A percentile compares a stretch with the other conserved stretches of the same genome.
Evolutionary conservation across 1,140 invertebrate species (phyloP).

Genomic region (Dendrolimus kikuchii): DNA sequence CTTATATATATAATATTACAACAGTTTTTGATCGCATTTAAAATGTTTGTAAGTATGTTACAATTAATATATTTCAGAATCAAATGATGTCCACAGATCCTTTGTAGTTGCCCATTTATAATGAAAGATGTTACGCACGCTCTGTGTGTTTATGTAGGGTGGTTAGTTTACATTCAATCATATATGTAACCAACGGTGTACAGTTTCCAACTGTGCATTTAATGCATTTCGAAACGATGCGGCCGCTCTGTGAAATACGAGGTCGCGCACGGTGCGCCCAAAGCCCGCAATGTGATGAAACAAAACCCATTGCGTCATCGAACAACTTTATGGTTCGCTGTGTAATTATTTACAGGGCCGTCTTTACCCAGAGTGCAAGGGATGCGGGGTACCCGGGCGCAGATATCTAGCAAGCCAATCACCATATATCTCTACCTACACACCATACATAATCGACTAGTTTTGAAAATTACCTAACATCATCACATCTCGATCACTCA

Average conservation of each 20-base stretch:
- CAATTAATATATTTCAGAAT: too few species aligned
- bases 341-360: constrained; percentile 43
- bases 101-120: neutral
- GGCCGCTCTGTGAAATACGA: constrained; percentile 57
- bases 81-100: neutral
- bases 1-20: too few species aligned
- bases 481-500: too few species aligned
- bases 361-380: too few species aligned
- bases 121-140: neutral
- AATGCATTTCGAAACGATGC: constrained; percentile 69
- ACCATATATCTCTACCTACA: too few species aligned
- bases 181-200: constrained; percentile 32
- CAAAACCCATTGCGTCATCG: constrained; percentile 62
- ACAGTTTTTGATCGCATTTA: too few species aligned
- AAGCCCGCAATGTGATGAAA: constrained; percentile 59
- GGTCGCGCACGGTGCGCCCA: constrained; percentile 54
- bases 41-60: too few species aligned
- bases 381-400: too few species aligned
- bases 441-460: too few species aligned
- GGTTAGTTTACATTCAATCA: constrained; percentile 38
- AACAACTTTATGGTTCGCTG: constrained; percentile 55
- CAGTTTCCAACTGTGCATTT: constrained; percentile 63
- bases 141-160: neutral
- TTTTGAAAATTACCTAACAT: too few species aligned
- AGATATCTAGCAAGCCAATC: too few species aligned